These are phyloP conservation scores for Erythrocercus mccallii DNA, from an alignment of 2,113 vertebrate species.

Conservation along the genomic window DNA sequence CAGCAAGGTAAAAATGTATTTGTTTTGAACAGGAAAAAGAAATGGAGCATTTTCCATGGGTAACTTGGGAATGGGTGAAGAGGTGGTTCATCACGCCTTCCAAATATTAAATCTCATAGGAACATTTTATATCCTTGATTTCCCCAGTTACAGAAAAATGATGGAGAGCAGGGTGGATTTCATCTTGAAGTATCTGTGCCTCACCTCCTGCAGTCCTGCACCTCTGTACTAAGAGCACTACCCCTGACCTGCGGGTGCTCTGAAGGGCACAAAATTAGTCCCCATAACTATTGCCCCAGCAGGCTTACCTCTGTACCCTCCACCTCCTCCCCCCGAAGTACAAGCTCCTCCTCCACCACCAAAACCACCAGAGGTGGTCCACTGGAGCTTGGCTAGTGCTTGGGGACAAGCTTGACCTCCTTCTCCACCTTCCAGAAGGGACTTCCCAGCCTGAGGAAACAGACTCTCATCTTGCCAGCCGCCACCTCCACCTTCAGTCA, in stretches of 20 bases:
- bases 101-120: not conserved
- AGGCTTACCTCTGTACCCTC: conserved; percentile 83
- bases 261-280: not conserved
- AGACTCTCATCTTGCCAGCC: conserved; percentile 77
- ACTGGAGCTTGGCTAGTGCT: conserved; percentile 78
- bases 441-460: conserved; percentile 74
- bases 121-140: not conserved
- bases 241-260: not conserved
- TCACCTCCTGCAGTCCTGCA: not conserved
- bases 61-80: not conserved
- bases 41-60: not conserved
- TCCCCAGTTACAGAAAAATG: not conserved
- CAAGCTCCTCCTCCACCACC: conserved; percentile 89
- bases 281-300: not conserved
- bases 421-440: conserved; percentile 80
- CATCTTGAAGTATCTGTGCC: not conserved
- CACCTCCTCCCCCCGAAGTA: conserved; percentile 85
- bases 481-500: conserved; percentile 79
- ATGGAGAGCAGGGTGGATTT: not conserved
- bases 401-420: conserved; percentile 82
- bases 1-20: not conserved
- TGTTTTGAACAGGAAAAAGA: not conserved
- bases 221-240: not conserved
- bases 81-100: not conserved
- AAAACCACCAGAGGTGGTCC: conserved; percentile 87